Conservation (phyloP, 2,113 vertebrate genomes). For the Cromileptes altivelis region DNA sequence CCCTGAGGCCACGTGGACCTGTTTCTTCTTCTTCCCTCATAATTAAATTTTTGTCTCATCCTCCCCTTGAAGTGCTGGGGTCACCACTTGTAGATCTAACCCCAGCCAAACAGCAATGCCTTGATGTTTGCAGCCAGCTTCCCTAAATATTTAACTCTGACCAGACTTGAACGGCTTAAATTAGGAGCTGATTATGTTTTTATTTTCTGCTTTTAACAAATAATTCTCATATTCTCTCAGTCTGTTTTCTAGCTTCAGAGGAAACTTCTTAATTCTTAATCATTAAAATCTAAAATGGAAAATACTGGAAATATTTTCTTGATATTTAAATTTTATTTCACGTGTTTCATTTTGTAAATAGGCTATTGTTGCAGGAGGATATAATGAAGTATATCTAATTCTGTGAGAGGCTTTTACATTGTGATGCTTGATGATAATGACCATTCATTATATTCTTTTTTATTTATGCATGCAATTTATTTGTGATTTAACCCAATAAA, state of each 20-base stretch:
- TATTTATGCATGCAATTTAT: background rate
- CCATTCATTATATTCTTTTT: background rate
- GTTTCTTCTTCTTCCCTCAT: constrained; percentile 69
- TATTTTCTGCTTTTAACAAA: background rate
- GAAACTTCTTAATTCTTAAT: too few species aligned
- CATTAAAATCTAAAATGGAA: background rate
- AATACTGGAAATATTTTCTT: background rate
- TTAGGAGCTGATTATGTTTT: background rate
- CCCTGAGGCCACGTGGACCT: constrained; percentile 68
- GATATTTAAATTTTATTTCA: background rate
- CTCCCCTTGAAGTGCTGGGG: constrained; percentile 68
- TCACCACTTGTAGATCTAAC: constrained; percentile 48
- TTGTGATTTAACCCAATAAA: background rate
- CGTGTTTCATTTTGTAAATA: background rate
- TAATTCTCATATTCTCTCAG: background rate
- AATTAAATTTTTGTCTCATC: constrained; percentile 75
- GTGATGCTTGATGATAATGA: background rate
- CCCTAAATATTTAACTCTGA: constrained; percentile 3
- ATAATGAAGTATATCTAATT: background rate
- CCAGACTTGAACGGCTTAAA: background rate
- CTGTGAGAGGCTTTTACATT: background rate
- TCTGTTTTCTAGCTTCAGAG: background rate
- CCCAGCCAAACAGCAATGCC: constrained; percentile 16
- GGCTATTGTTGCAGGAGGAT: background rate
- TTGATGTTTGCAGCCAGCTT: constrained; percentile 20